Conservation (phyloP, 2,797 vertebrate genomes). For the Oceanodroma leucorhoa region DNA sequence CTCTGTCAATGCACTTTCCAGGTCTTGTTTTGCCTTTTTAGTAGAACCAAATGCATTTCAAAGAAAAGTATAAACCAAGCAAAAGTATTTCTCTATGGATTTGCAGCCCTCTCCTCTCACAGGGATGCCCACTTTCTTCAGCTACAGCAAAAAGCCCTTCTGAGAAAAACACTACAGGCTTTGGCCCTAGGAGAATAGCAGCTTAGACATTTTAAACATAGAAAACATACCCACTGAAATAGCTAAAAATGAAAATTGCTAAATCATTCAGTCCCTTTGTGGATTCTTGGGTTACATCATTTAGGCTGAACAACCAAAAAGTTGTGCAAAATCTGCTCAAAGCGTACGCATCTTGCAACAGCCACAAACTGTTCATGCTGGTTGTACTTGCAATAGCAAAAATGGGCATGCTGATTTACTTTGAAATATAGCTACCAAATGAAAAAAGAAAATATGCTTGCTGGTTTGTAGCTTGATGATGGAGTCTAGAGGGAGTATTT, state of each 20-base stretch:
- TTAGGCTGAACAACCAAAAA: neutral
- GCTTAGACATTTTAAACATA: neutral
- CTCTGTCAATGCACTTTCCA: neutral
- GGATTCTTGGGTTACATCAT: slow-evolving; percentile 22
- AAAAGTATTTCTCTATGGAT: neutral
- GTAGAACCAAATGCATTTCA: neutral
- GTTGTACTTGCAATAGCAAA: neutral
- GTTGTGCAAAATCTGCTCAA: neutral
- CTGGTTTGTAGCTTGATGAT: neutral
- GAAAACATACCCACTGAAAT: neutral
- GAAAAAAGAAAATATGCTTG: neutral
- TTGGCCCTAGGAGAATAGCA: neutral
- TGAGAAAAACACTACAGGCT: neutral
- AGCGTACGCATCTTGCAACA: accelerated
- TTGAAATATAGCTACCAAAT: neutral
- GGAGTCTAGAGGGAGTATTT: neutral
- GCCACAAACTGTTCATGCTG: neutral
- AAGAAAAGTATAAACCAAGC: neutral
- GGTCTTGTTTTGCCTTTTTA: neutral
- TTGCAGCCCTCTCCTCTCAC: neutral
- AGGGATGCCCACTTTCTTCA: neutral
- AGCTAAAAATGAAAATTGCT: neutral
- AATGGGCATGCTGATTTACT: neutral
- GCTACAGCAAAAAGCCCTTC: neutral
- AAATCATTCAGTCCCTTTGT: neutral